These are phyloP conservation scores for Aphidius gifuensis DNA, from an alignment of 1,140 invertebrate species.

Conservation along the genomic window DNA sequence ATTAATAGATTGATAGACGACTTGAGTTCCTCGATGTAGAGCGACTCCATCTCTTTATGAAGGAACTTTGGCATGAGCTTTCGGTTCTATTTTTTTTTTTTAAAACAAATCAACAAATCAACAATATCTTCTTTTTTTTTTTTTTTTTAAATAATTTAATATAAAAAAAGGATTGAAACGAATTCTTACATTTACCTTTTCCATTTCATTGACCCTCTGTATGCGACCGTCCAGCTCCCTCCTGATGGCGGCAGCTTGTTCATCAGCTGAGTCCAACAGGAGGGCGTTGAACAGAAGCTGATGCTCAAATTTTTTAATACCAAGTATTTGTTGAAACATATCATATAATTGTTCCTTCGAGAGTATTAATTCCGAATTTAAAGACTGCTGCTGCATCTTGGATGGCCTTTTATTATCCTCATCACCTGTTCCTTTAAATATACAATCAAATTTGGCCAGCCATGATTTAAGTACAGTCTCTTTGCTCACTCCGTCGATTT, in stretches of 20 bases:
- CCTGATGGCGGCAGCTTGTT: conserved; percentile 98
- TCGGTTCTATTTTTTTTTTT: conserved; percentile 69
- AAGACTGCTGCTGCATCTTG: conserved; percentile 79
- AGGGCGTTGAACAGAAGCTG: conserved; percentile 98
- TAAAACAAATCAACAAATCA: not conserved
- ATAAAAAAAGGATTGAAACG: not conserved
- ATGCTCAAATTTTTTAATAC: conserved; percentile 99
- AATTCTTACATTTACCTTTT: conserved; percentile 66
- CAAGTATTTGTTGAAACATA: conserved; percentile 99
- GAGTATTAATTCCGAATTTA: conserved; percentile 88
- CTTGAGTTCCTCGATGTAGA: conserved; percentile 98
- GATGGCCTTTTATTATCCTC: conserved; percentile 84
- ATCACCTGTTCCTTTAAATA: conserved; percentile 89
- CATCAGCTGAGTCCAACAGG: conserved; percentile 97
- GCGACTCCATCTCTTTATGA: conserved; percentile 99
- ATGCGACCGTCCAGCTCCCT: conserved; percentile 96
- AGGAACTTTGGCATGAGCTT: conserved; percentile 99
- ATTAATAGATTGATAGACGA: conserved; percentile 97
- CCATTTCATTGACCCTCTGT: conserved; percentile 95
- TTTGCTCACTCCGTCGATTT: conserved; percentile 99
- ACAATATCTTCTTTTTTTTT: conserved; percentile 10
- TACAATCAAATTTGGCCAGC: conserved; percentile 99
- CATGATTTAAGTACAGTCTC: conserved; percentile 98
- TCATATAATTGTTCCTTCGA: conserved; percentile 98
- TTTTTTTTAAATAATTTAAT: not conserved